These are phyloP conservation scores for Streptopelia turtur DNA, from an alignment of 2,797 vertebrate genomes.

Conservation along the genomic window DNA sequence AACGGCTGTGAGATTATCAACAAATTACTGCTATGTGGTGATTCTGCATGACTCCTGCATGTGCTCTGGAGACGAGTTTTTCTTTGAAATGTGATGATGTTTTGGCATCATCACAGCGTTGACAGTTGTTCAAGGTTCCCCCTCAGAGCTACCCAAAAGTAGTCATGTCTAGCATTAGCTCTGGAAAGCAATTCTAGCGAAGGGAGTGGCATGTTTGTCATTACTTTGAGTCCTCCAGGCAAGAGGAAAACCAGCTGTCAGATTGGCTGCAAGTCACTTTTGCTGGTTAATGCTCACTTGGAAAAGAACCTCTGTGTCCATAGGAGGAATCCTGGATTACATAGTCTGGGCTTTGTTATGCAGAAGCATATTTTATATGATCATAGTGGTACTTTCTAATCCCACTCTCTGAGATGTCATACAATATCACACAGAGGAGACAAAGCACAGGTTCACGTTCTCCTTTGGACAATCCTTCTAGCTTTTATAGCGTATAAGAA, in stretches of 20 bases:
- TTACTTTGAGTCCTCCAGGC: not conserved
- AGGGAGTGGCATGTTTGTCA: not conserved
- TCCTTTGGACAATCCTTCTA: not conserved
- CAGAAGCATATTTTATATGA: not conserved
- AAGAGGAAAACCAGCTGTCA: not conserved
- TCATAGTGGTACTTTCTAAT: not conserved
- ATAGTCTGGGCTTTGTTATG: not conserved
- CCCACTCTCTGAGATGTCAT: not conserved
- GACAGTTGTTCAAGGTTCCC: not conserved
- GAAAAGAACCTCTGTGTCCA: not conserved
- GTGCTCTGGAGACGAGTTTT: not conserved
- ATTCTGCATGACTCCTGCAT: not conserved
- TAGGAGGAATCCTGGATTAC: not conserved
- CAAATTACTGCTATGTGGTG: not conserved
- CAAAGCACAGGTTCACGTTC: not conserved
- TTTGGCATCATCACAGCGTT: not conserved
- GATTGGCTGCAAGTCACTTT: not conserved
- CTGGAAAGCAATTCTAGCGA: not conserved
- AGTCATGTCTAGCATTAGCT: rapidly evolving
- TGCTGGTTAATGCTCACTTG: not conserved
- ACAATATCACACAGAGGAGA: not conserved
- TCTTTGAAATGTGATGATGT: not conserved
- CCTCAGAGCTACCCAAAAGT: not conserved
- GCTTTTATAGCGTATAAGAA: not conserved
- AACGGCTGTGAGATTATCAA: not conserved